phyloP scores from a whole-genome alignment of 2,797 vertebrate species.

The Hybognathus amarus region DNA sequence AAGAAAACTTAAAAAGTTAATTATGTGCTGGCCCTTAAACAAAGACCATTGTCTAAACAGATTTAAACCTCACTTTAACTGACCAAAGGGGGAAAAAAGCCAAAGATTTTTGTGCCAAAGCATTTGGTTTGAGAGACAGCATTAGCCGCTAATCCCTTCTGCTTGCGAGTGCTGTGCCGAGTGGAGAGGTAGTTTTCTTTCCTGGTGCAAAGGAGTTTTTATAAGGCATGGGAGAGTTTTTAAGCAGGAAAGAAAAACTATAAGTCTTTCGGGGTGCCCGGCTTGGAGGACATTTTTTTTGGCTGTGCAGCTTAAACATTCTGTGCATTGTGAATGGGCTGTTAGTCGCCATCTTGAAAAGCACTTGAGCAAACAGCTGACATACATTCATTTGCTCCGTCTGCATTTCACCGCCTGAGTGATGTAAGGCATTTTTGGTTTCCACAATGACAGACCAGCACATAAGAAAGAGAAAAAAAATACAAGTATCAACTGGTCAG shows the following conservation, averaged over 20 bases:
- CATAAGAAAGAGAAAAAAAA: background rate
- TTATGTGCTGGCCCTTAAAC: constrained; percentile 35
- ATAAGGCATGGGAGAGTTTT: constrained; percentile 27
- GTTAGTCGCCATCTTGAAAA: constrained; percentile 41
- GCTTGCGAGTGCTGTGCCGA: constrained; percentile 1
- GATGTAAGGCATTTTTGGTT: constrained; percentile 33
- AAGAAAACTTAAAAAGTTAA: background rate
- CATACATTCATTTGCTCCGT: constrained; percentile 18
- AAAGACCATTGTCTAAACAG: constrained; percentile 41
- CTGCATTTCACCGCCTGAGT: background rate
- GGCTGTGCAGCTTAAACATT: constrained; percentile 16
- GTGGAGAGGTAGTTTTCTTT: constrained; percentile 39
- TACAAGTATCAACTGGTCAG: background rate
- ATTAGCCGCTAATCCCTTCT: constrained; percentile 15
- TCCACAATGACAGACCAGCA: constrained; percentile 18
- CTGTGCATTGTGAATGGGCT: constrained; percentile 4
- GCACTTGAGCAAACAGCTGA: constrained; percentile 22
- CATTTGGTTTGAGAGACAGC: constrained; percentile 28
- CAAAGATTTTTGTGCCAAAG: constrained; percentile 11
- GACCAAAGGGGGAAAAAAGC: constrained; percentile 4
- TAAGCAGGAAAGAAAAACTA: constrained; percentile 29
- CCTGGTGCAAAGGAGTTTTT: constrained; percentile 36
- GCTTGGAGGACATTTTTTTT: background rate
- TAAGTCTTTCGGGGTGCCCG: background rate
- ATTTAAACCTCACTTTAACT: background rate